Evolutionary conservation across 2,888 invertebrate genomes (phyloP), one percentile per base, ranked within the genome.

Genomic region (Pyrochroa serraticornis): DNA sequence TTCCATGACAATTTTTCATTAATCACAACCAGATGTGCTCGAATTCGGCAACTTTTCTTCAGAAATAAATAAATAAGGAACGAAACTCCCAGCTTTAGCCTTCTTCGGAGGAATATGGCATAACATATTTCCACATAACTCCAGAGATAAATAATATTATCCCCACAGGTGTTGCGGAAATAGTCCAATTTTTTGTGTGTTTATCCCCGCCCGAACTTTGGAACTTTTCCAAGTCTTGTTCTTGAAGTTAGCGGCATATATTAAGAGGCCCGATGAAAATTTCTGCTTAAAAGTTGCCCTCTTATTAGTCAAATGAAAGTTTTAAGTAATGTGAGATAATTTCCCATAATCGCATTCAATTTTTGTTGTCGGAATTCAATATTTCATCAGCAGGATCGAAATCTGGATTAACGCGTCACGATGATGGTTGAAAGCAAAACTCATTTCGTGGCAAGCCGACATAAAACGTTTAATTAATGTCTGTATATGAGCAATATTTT

Each of bases 81-180:
- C 10, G 10, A n/a, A 32, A 33, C 6, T 32, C 13, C 5, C 10
- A 30, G 33, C 3, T 10, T n/a, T 31, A n/a, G 32, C 22, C 12
- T 42, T 22, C 1, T 32, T 6, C 13, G 7, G 10, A 30, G 10
- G 33, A 43, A 43, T 42, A 50, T 41, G 14, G 10, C 12, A 49
- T 10, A 8, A 12, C 12, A 32, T 14, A 31, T 41, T 44, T 52
- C 9, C 22, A 33, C 9, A 7, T 14, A 32, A 32, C 46, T 14
- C 13, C 32, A 30, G 34, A 41, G 39, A 63, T 63, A 58, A 65
- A 63, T 66, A 62, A 60, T 65, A 65, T 64, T 66, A 64, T 63
- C 58, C 63, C 63, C 68, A 60, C 68, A 68, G 66, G 68, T 68
- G 65, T 63, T 62, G 61, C 52, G 57, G 58, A 63, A 64, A 64